These are phyloP conservation scores for Drosophila serrata DNA, from an alignment of 1,140 invertebrate species.

Conservation along the genomic window DNA sequence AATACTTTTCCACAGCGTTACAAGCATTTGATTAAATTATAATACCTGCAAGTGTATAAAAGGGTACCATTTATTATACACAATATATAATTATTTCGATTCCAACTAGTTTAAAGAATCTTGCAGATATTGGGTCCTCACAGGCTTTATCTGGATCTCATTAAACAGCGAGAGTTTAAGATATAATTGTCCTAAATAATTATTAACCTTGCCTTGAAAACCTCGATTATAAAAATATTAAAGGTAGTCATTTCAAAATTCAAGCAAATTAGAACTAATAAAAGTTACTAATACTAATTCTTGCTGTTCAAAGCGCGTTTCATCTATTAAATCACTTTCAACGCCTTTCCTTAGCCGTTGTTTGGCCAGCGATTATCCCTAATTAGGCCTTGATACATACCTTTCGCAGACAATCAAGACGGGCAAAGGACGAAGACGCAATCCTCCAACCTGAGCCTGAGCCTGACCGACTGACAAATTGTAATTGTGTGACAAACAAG, in stretches of 20 bases:
- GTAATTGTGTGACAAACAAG: slow-evolving; percentile 82
- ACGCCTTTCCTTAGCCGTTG: slow-evolving; percentile 14
- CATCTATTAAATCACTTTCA: slow-evolving; percentile 4
- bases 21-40: too few relatives aligned
- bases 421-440: slow-evolving; percentile 28
- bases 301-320: neutral
- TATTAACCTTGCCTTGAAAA: too few relatives aligned
- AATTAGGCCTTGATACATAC: slow-evolving; percentile 68
- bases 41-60: too few relatives aligned
- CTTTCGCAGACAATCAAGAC: slow-evolving; percentile 26
- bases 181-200: neutral
- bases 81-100: neutral
- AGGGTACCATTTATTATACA: neutral
- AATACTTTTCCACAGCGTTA: too few relatives aligned
- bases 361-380: slow-evolving; percentile 64
- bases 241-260: neutral
- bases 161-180: neutral
- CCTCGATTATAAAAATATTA: neutral
- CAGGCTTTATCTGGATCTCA: neutral
- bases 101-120: neutral
- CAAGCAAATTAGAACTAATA: neutral
- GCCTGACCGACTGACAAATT: slow-evolving; percentile 71
- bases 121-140: neutral
- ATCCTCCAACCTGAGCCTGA: slow-evolving; percentile 36
- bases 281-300: neutral